Conservation (phyloP, 2,113 vertebrate genomes). For the Gambusia holbrooki region DNA sequence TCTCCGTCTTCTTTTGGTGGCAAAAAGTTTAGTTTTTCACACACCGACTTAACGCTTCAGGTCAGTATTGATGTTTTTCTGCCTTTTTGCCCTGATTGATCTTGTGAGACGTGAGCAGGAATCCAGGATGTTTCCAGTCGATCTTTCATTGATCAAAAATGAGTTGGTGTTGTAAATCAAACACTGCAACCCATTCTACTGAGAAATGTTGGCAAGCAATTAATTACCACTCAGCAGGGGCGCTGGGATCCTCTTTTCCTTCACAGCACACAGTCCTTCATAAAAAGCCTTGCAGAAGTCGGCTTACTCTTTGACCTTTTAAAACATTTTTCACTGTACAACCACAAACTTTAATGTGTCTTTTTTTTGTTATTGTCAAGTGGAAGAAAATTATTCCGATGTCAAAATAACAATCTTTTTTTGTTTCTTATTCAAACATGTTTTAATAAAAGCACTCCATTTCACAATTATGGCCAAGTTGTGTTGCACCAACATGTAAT, state of each 20-base stretch:
- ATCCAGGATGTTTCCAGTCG: slow-evolving; percentile 48
- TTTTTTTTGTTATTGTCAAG: not conserved
- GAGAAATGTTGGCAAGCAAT: not conserved
- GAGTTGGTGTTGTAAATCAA: slow-evolving; percentile 4
- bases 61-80: slow-evolving; percentile 55
- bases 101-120: slow-evolving; percentile 25
- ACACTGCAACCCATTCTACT: not conserved
- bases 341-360: not conserved
- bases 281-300: not conserved
- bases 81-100: slow-evolving; percentile 36
- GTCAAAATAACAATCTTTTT: too few relatives aligned
- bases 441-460: too few relatives aligned
- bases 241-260: not conserved
- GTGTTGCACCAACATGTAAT: too few relatives aligned
- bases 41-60: slow-evolving; percentile 14
- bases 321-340: not conserved
- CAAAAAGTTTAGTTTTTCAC: slow-evolving; percentile 11
- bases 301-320: not conserved
- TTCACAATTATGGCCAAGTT: too few relatives aligned
- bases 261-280: not conserved
- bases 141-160: slow-evolving; percentile 49
- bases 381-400: too few relatives aligned
- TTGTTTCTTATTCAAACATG: too few relatives aligned
- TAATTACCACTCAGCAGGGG: not conserved
- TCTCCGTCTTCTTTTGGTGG: not conserved